Conservation (phyloP, 1,140 invertebrate species). For the Macrobrachium rosenbergii region DNA sequence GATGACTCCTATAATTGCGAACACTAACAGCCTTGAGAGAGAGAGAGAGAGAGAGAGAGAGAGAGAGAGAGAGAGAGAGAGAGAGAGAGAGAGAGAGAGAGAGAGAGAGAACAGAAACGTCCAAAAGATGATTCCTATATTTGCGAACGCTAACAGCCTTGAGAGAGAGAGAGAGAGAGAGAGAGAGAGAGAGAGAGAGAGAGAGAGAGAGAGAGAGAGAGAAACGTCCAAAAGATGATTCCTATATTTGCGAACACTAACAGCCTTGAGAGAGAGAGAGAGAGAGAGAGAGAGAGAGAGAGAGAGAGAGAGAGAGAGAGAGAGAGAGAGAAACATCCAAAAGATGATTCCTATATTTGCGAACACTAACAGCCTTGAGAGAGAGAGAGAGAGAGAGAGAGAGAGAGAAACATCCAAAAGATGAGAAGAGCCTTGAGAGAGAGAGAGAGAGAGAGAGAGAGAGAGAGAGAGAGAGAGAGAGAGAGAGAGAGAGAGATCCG, state of each 20-base stretch:
- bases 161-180: not conserved
- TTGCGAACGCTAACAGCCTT: not conserved
- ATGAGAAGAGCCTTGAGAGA: slow-evolving; percentile 14
- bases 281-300: slow-evolving; percentile 8
- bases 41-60: no score
- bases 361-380: not conserved
- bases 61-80: not conserved
- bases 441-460: slow-evolving; percentile 6
- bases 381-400: not conserved
- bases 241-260: not conserved
- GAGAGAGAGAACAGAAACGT: not conserved
- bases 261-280: not conserved
- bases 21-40: no score
- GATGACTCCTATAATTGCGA: not conserved
- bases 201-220: slow-evolving; percentile 4
- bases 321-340: not conserved
- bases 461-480: not conserved
- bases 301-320: not conserved
- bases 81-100: not conserved
- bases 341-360: not conserved
- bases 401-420: not conserved
- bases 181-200: slow-evolving; percentile 2
- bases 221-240: not conserved
- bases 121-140: not conserved
- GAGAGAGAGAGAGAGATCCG: no score